A percentile compares a stretch with the other conserved stretches of the same genome.
These are phyloP conservation scores for Polyergus mexicanus DNA, from an alignment of 1,140 invertebrate genomes.

Conservation along the genomic window DNA sequence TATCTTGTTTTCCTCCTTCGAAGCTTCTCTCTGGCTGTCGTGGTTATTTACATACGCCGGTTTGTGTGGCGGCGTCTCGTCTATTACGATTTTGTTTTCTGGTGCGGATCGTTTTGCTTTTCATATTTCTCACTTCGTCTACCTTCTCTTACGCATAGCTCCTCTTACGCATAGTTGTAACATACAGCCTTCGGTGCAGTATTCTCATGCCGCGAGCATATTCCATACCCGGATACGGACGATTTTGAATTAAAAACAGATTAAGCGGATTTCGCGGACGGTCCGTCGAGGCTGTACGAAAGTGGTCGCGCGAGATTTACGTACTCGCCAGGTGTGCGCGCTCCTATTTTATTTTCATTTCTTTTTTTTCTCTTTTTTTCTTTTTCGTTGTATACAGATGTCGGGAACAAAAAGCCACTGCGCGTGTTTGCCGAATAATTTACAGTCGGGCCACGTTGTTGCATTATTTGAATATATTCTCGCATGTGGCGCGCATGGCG, in stretches of 20 bases:
- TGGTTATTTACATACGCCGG: slow-evolving; percentile 55
- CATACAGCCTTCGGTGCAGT: slow-evolving; percentile 2
- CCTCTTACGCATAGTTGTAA: slow-evolving; percentile 23
- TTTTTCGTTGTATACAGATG: slow-evolving; percentile 5
- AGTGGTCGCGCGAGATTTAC: slow-evolving; percentile 59
- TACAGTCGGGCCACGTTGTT: slow-evolving; percentile 65
- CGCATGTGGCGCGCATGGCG: slow-evolving; percentile 58
- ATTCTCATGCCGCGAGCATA: not conserved
- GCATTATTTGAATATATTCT: slow-evolving; percentile 70
- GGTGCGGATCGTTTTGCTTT: slow-evolving; percentile 49
- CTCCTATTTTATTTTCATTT: slow-evolving; percentile 34
- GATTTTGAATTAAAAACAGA: slow-evolving; percentile 46
- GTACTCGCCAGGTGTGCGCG: slow-evolving; percentile 49
- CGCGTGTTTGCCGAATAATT: slow-evolving; percentile 72
- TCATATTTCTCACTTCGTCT: slow-evolving; percentile 54
- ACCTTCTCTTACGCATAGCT: slow-evolving; percentile 19
- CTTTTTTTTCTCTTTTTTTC: slow-evolving; percentile 14
- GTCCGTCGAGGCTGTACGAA: slow-evolving; percentile 22
- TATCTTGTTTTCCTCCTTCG: slow-evolving; percentile 55
- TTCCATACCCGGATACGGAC: not conserved
- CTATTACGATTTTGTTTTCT: slow-evolving; percentile 37
- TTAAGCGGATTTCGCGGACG: slow-evolving; percentile 36
- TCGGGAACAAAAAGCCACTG: slow-evolving; percentile 60
- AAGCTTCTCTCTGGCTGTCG: slow-evolving; percentile 11
- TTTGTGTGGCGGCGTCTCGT: not conserved